Evolutionary conservation across 1,140 invertebrate genomes (phyloP).

Genomic region (Drosophila aff.): DNA sequence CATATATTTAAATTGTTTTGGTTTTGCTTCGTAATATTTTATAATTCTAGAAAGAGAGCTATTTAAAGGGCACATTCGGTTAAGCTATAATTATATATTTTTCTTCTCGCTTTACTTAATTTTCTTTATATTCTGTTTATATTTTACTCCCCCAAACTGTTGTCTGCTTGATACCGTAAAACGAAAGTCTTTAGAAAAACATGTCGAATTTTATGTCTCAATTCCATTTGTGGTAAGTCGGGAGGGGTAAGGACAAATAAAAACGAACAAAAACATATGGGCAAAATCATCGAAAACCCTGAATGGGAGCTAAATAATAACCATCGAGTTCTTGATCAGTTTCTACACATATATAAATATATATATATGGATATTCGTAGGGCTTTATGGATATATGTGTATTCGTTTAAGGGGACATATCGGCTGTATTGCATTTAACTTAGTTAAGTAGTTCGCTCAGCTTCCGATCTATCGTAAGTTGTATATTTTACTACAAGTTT

Average conservation of each 20-base stretch:
- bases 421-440: conserved; percentile 49
- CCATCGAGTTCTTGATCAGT: conserved; percentile 50
- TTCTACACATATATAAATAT: conserved; percentile 38
- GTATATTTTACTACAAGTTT: conserved; percentile 82
- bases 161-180: conserved; percentile 38
- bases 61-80: conserved; percentile 85
- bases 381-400: conserved; percentile 45
- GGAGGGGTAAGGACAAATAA: not conserved
- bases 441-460: conserved; percentile 63
- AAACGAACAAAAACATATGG: conserved; percentile 39
- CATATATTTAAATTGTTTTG: conserved; percentile 57
- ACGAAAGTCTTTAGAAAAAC: conserved; percentile 9
- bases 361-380: conserved; percentile 33
- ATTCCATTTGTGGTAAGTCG: conserved; percentile 69
- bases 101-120: conserved; percentile 46
- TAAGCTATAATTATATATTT: conserved; percentile 84
- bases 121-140: conserved; percentile 48
- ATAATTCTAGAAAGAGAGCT: conserved; percentile 84
- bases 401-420: conserved; percentile 54
- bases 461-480: conserved; percentile 70
- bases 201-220: conserved; percentile 58
- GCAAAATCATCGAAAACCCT: conserved; percentile 35
- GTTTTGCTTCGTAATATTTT: conserved; percentile 54
- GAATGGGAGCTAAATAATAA: conserved; percentile 34
- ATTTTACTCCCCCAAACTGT: conserved; percentile 60